Conservation (phyloP, 2,113 vertebrate species). For the Strigops habroptila region DNA sequence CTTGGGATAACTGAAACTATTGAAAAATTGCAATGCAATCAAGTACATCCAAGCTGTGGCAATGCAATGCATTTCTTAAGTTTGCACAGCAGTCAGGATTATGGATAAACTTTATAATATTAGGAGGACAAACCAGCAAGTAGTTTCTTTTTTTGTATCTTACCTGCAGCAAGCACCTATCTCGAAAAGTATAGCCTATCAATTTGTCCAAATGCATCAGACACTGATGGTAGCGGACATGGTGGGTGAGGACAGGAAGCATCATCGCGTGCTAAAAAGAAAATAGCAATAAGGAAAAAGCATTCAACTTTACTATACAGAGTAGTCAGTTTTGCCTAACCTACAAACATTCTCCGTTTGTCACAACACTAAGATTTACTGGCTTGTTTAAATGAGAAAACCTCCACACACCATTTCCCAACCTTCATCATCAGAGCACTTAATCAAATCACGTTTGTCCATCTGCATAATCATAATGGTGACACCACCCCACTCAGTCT, state of each 20-base stretch:
- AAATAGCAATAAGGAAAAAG: not conserved
- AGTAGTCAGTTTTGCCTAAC: not conserved
- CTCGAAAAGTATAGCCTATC: slow-evolving; percentile 94
- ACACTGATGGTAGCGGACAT: slow-evolving; percentile 98
- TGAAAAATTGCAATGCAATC: not conserved
- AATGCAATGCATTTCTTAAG: not conserved
- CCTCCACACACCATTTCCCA: not conserved
- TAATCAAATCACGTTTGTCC: not conserved
- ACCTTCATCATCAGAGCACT: not conserved
- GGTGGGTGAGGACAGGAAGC: slow-evolving; percentile 97
- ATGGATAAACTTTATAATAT: not conserved
- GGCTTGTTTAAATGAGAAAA: not conserved
- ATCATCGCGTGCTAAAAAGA: slow-evolving; percentile 94
- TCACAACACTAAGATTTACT: not conserved
- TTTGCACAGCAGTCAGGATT: not conserved
- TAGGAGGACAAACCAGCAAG: not conserved
- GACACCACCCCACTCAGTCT: not conserved
- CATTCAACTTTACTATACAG: not conserved
- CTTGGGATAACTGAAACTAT: not conserved
- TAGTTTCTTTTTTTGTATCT: not conserved
- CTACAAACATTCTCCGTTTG: not conserved
- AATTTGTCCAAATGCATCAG: slow-evolving; percentile 95
- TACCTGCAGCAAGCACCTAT: slow-evolving; percentile 97
- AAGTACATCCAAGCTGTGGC: not conserved
- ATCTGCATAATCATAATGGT: not conserved